Evolutionary conservation across 2,888 invertebrate genomes (phyloP), one percentile per base, ranked within the genome.

Genomic region (Ochropleura leucogaster): DNA sequence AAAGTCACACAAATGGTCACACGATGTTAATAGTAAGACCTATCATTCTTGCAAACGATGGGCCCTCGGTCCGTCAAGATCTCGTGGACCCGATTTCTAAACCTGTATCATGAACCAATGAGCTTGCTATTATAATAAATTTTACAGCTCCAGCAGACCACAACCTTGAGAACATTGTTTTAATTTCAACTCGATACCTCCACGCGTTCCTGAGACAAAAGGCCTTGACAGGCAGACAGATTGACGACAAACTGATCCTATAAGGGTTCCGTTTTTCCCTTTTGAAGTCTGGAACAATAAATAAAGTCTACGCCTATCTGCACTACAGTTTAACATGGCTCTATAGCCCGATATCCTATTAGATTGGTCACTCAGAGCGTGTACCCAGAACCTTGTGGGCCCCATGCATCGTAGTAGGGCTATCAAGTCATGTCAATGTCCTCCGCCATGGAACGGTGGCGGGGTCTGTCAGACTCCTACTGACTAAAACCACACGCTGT

Each of bases 51-150:
- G 89, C 55, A 93, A 90, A 79, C 89, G 93, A 59, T 96, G 96
- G 96, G 92, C 95, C 47, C 70, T 95, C 68, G 89, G 93, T 16
- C 89, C 87, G 72, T 88, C 89, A 18, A 20, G 3, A 10, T 77
- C 84, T 4, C 90, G 88, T 77, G 95, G 95, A 12, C 96, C 96
- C 42, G 96, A 96, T 84, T 96, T 95, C 86, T 95, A 86, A 89
- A 40, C 20, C 10, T 30, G 3, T 53, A 53, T 62, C 4, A 55
- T 14, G 47, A 64, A 60, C 42, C 5, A 4, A n/a, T 12, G 18
- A 60, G 6, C 42, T 10, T 40, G 16, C 4, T 44, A n/a, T 42
- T 60, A 42, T n/a, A 9, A 44, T 42, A 44, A 62, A 16, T 44
- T 6, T 30, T 3, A 30, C 30, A 30, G 30, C 30, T 30, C 30